A percentile compares a stretch with the other conserved stretches of the same genome.
Conservation (phyloP, 2,113 vertebrate genomes). For the Gallinago media region DNA sequence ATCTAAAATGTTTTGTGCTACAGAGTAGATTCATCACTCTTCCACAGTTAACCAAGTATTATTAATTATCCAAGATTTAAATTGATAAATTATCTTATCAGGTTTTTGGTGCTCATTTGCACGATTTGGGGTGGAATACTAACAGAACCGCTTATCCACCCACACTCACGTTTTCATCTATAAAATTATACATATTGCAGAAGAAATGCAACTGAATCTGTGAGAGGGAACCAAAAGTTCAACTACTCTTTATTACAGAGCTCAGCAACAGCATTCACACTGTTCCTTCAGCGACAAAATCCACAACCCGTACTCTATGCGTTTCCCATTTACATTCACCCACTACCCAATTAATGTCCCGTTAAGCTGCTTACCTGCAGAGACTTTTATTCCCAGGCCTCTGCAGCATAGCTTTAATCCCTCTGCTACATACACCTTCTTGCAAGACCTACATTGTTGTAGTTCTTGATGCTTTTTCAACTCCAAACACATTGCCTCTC, state of each 20-base stretch:
- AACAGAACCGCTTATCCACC: neutral
- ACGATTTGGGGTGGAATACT: neutral
- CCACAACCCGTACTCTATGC: neutral
- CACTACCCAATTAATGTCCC: neutral
- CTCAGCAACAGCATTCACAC: neutral
- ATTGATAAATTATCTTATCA: neutral
- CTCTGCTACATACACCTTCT: neutral
- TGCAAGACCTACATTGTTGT: neutral
- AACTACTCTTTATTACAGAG: neutral
- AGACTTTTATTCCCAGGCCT: neutral
- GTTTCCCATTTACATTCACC: neutral
- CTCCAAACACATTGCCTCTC: neutral
- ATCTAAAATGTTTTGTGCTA: neutral
- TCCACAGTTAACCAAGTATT: neutral
- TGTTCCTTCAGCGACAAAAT: neutral
- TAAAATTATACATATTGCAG: neutral
- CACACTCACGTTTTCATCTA: neutral
- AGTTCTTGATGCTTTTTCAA: neutral
- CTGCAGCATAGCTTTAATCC: neutral
- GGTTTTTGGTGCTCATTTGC: neutral
- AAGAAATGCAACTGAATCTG: neutral
- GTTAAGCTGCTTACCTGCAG: neutral
- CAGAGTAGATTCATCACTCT: neutral
- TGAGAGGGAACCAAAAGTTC: neutral
- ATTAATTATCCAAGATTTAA: neutral